Evolutionary conservation across 2,797 vertebrate species (phyloP), one percentile per base, ranked within the genome.

Genomic region (Enteromius trimaculatus): DNA sequence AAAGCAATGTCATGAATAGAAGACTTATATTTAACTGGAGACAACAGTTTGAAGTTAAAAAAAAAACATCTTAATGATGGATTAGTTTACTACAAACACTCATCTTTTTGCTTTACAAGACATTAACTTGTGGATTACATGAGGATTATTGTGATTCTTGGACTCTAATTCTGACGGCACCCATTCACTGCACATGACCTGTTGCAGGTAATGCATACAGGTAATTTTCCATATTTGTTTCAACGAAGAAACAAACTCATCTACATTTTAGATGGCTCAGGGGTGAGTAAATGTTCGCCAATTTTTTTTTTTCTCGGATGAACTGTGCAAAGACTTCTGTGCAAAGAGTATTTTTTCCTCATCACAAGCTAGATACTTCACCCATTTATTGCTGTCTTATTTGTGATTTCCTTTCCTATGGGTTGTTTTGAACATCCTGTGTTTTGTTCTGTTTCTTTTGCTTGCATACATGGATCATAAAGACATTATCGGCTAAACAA

Each of bases 371-470:
- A 42, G 11, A 74, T 34, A 37, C 26, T 13, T 55, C 10, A 55
- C 3, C 29, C 29, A 37, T 74, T 65, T 23, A 77, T 31, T 68
- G 47, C 23, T 44, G 70, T 72, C 58, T 62, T 39, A 65, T 65
- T 31, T 65, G 77, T 51, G 17, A 51, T 42, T 82, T 65, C 58
- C 39, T 55, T 14, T 19, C 26, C 21, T 16, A 23, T 37, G 11
- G 3, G 11, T 44, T 42, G 26, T 60, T 75, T 29, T 55, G 62
- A 70, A 70, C 21, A 3, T 39, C 42, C 21, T 34, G 70, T 37
- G 64, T 49, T 83, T 60, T 62, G 75, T 62, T 83, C 60, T 51
- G 71, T 75, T 82, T 76, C 58, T 72, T 82, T 82, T 76, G 47
- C 34, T 66, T 7, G 17, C 9, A 65, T 31, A 23, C 62, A 44